Base-by-base conservation (phyloP, 2,113 vertebrate genomes). In the Collichthys lucidus region DNA sequence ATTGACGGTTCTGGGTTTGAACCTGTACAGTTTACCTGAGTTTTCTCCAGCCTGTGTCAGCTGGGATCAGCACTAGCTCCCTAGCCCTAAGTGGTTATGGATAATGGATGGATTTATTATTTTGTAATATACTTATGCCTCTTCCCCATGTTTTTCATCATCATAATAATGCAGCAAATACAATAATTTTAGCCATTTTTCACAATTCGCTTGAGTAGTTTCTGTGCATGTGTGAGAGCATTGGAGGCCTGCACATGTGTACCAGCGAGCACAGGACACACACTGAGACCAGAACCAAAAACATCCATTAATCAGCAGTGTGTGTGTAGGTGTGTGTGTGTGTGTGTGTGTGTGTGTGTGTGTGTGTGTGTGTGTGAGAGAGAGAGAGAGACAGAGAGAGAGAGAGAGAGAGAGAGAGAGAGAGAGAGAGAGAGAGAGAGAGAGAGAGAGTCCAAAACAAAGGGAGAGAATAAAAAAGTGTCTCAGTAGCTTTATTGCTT, bases 401-500 rank as follows among this genome's bases (percentile, higher is more conserved):
- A 35, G 35, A 35, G 35, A 35, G 35, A 35, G 35, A n/a, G n/a
- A n/a, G n/a, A n/a, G 29, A 31, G 29, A 31, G 29, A 31, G 31
- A 31, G 31, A 31, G 31, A 31, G 31, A 1, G 24, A 2, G 24
- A 26, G 24, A 35, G 31, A 35, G 31, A 7, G 35, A 35, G 35
- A 8, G 35, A 35, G 35, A 35, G 35, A 35, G 35, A 35, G 35
- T 8, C 35, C 40, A 14, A 4, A 47, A 31, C 4, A 64, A 65
- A 42, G 40, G 60, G 8, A 57, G 35, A 78, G 42, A 67, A 53
- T 63, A 67, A 73, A 55, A 79, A 76, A 67, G 61, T 76, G 86
- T 71, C 67, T 72, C 61, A 62, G 64, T 71, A 57, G 55, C 65
- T 82, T 82, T 87, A 89, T 85, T 88, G 83, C 86, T 84, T 91